A percentile compares a stretch with the other conserved stretches of the same genome.
Evolutionary conservation across 2,888 invertebrate species (phyloP).

Genomic region (Loripinus fragilis): DNA sequence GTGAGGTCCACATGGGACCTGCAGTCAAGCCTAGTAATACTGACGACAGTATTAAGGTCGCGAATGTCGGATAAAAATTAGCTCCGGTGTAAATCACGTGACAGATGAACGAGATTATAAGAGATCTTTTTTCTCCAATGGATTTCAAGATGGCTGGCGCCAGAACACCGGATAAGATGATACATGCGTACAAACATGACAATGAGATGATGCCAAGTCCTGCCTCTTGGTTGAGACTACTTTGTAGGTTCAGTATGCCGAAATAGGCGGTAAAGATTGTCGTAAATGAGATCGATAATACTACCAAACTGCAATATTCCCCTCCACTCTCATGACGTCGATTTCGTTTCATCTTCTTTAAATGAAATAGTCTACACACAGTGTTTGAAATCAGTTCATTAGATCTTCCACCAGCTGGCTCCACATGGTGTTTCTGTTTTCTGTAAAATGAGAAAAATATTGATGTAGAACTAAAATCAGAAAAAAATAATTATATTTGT

Average conservation of each 20-base stretch:
- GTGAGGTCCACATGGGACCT: constrained; percentile 79
- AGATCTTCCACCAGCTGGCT: too few relatives aligned
- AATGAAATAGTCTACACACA: too few relatives aligned
- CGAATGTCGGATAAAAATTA: constrained; percentile 77
- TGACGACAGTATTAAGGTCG: constrained; percentile 75
- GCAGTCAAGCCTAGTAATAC: constrained; percentile 74
- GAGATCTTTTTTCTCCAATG: constrained; percentile 73
- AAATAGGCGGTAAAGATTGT: constrained; percentile 77
- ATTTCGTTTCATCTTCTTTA: too few relatives aligned
- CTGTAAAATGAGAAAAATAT: too few relatives aligned
- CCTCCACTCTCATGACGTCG: neutral
- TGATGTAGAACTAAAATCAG: too few relatives aligned
- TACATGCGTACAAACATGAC: constrained; percentile 75
- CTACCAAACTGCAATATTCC: constrained; percentile 39
- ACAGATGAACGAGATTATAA: constrained; percentile 71
- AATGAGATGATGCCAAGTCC: constrained; percentile 76
- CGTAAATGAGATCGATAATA: constrained; percentile 74
- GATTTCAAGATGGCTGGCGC: constrained; percentile 74
- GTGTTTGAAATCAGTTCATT: too few relatives aligned
- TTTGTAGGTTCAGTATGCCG: constrained; percentile 79
- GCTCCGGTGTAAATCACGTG: constrained; percentile 74
- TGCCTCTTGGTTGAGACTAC: constrained; percentile 73
- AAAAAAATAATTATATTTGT: too few relatives aligned
- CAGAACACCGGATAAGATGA: constrained; percentile 76
- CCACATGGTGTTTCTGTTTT: too few relatives aligned